Evolutionary conservation across 1,140 invertebrate species (phyloP).

Genomic region (Plectrocnemia conspersa): DNA sequence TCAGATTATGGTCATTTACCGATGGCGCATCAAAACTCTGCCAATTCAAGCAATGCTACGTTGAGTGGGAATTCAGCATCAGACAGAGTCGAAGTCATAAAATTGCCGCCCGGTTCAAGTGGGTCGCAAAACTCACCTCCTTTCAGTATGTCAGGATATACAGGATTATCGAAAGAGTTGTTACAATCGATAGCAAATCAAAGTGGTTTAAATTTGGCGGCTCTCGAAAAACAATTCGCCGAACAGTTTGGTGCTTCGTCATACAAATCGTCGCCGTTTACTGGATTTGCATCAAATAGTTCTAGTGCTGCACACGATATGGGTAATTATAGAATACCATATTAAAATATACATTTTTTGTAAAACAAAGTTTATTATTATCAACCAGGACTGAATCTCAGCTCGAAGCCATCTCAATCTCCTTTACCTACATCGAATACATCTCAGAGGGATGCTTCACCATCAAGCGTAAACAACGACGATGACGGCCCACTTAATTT

Average conservation of each 20-base stretch:
- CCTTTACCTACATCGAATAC: slow-evolving; percentile 43
- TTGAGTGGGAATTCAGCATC: slow-evolving; percentile 41
- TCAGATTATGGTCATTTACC: slow-evolving; percentile 29
- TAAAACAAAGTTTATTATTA: slow-evolving; percentile 3
- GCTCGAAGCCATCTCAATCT: slow-evolving; percentile 45
- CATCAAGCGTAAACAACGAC: slow-evolving; percentile 51
- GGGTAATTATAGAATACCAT: slow-evolving; percentile 27
- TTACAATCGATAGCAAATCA: slow-evolving; percentile 50
- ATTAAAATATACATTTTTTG: background rate
- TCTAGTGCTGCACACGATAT: slow-evolving; percentile 19
- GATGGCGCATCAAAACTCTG: slow-evolving; percentile 30
- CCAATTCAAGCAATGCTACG: slow-evolving; percentile 25
- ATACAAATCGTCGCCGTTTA: slow-evolving; percentile 28
- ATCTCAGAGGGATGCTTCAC: slow-evolving; percentile 41
- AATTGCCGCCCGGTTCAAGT: slow-evolving; percentile 59
- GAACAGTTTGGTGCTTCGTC: slow-evolving; percentile 43
- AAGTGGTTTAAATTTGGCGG: slow-evolving; percentile 47
- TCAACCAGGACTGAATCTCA: slow-evolving; percentile 42
- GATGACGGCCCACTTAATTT: slow-evolving; percentile 75
- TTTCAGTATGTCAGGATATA: slow-evolving; percentile 46
- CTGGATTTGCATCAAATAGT: slow-evolving; percentile 12
- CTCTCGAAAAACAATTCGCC: slow-evolving; percentile 47
- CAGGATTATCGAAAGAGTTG: slow-evolving; percentile 49
- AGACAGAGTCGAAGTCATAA: slow-evolving; percentile 73
- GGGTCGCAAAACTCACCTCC: slow-evolving; percentile 42